Base-by-base conservation (phyloP, 2,888 invertebrate genomes). In the Melanchra persicariae region DNA sequence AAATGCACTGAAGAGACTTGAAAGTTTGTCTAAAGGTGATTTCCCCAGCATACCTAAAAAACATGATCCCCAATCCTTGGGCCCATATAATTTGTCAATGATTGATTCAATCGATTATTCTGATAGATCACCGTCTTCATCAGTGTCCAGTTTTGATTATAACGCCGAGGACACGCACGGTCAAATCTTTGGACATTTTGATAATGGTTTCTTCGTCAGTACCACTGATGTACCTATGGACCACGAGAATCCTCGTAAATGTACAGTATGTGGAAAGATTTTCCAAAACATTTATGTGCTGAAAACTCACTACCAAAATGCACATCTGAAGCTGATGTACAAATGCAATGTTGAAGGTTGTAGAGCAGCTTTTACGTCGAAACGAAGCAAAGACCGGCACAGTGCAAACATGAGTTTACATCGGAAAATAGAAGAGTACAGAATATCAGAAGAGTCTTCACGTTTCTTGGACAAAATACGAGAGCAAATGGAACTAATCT, bases 311-410 rank as follows among this genome's bases (percentile, higher is more conserved):
- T 99, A 99, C 92, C 99, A 99, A 96, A 99, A 98, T 92, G 98
- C 98, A 15, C 99, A 99, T 93, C 97, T 99, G 65, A 99, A 99
- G 94, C 95, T 99, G 74, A 98, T 99, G 98, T 99, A 99, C 94
- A 98, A 98, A 90, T 99, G 99, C 94, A 98, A 98, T 88, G 98
- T 99, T 37, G 99, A 99, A 82, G 99, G 99, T 1, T 99, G 99
- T 92, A 98, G 98, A 93, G 99, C 99, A 0, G 98, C 99, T 0
- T 99, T 99, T 91, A 98, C 99, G 8, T 99, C 99, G 0, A 99
- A 99, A 91, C 96, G 99, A 70, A 98, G 98, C 88, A 97, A 99
- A 85, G 99, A 99, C 89, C 97, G 99, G 2, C 99, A 99, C 93
- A 98, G 98, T 89, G 97, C 98, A 24, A 99, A 99, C 91, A 96